Base-by-base conservation (phyloP, 2,797 vertebrate genomes). In the Sebastolobus altivelis region DNA sequence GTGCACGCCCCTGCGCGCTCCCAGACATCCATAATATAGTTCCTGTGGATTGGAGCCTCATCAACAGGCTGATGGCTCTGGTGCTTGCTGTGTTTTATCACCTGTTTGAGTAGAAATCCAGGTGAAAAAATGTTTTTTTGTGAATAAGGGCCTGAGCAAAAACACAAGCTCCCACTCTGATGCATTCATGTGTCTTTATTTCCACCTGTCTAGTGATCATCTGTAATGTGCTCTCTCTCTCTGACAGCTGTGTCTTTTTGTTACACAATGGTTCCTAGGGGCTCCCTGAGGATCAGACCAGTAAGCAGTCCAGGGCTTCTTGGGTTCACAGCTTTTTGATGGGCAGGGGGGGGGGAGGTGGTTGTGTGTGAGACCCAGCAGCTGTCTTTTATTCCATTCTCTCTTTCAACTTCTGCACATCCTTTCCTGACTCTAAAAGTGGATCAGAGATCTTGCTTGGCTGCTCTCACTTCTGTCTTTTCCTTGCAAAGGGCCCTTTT, bases 1-100 rank as follows among this genome's bases (percentile, higher is more conserved):
- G 87, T 81, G 89, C 90, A 84, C 92, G 85, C 87, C 73, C 58
- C 80, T 84, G 87, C 89, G 85, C 86, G 83, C 79, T 35, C 83
- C 31, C 29, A 1, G 0, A 33, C 72, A 29, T 2, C 31, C 27
- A 25, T n/a, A 6, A 49, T 67, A 5, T 43, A 85, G 80, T 87
- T 80, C 4, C 6, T 67, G 66, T 55, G 33, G n/a, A 22, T 25
- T 27, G 65, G 3, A 40, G 55, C n/a, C 7, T 2, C 35, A 59
- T 82, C 70, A 80, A 65, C 74, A 71, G 84, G 74, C 78, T 11
- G 27, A 7, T 5, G 33, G 6, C 3, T 11, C 5, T 27, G 74
- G 5, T 52, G 76, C 16, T 43, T 0, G 56, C 20, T 5, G 49
- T 9, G 58, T 16, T 16, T n/a, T 3, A 1, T 58, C 29, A 9